Conservation (phyloP, 53 echinoderm and acorn worm species). For the Antedon mediterranea region DNA sequence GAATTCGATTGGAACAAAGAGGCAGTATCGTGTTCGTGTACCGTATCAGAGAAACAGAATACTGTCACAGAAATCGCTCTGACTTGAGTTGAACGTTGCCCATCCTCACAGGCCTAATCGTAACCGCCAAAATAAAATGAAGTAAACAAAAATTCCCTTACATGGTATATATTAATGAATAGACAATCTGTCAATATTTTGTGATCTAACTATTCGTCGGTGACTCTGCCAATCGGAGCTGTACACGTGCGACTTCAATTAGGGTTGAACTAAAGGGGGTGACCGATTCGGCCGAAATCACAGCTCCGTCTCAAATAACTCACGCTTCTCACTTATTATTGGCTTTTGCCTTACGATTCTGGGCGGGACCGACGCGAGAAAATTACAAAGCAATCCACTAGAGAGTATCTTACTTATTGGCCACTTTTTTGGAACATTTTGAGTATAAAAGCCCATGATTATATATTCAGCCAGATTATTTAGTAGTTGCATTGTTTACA, state of each 20-base stretch:
- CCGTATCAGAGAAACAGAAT: too few relatives aligned
- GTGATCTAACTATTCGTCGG: background rate
- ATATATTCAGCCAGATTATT: slow-evolving; percentile 10
- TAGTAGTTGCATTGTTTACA: slow-evolving; percentile 27
- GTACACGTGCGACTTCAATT: slow-evolving; percentile 1
- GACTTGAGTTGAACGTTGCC: too few relatives aligned
- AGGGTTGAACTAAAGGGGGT: background rate
- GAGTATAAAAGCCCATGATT: background rate
- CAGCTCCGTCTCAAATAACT: background rate
- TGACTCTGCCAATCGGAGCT: background rate
- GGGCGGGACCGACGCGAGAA: slow-evolving; percentile 1
- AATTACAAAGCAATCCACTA: background rate
- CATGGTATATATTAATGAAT: background rate
- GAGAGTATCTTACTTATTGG: background rate
- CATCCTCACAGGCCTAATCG: background rate
- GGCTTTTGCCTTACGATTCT: background rate
- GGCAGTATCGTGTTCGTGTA: background rate
- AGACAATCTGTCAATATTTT: background rate
- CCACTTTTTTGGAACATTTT: slow-evolving; percentile 17
- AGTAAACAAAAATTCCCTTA: background rate
- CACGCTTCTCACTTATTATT: background rate
- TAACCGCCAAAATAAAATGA: background rate
- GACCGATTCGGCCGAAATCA: background rate
- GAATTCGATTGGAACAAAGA: background rate
- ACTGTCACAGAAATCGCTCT: too few relatives aligned